These are phyloP conservation scores for Ranitomeya imitator DNA, from an alignment of 2,113 vertebrate genomes.

Conservation along the genomic window DNA sequence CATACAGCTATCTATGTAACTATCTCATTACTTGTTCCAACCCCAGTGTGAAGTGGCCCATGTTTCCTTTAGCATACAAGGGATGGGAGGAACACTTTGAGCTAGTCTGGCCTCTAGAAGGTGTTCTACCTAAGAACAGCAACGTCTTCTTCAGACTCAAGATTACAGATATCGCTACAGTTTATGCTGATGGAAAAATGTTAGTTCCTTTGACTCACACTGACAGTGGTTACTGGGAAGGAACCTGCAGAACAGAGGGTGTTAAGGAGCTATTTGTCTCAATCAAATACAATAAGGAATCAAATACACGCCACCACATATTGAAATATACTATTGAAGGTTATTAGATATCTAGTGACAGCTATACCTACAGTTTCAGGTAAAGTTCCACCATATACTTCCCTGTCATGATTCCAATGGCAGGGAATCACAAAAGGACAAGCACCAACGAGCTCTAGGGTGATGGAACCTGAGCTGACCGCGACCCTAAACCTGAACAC, in stretches of 20 bases:
- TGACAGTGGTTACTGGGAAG: conserved; percentile 61
- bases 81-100: conserved; percentile 60
- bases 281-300: background rate
- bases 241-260: conserved; percentile 53
- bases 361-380: too few species aligned
- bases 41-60: conserved; percentile 54
- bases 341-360: background rate
- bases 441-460: too few species aligned
- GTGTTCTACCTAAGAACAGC: conserved; percentile 59
- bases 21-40: conserved; percentile 62
- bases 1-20: conserved; percentile 56
- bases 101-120: conserved; percentile 61
- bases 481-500: too few species aligned
- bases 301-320: conserved; percentile 26
- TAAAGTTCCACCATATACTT: too few species aligned
- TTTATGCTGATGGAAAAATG: conserved; percentile 37
- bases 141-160: conserved; percentile 59
- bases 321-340: conserved; percentile 53
- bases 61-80: conserved; percentile 57
- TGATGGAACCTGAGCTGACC: too few species aligned
- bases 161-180: conserved; percentile 54
- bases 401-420: too few species aligned
- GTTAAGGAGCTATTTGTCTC: conserved; percentile 49
- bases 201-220: conserved; percentile 30
- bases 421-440: too few species aligned